Conservation (phyloP, 2,113 vertebrate genomes). For the Glaucomys volans region DNA sequence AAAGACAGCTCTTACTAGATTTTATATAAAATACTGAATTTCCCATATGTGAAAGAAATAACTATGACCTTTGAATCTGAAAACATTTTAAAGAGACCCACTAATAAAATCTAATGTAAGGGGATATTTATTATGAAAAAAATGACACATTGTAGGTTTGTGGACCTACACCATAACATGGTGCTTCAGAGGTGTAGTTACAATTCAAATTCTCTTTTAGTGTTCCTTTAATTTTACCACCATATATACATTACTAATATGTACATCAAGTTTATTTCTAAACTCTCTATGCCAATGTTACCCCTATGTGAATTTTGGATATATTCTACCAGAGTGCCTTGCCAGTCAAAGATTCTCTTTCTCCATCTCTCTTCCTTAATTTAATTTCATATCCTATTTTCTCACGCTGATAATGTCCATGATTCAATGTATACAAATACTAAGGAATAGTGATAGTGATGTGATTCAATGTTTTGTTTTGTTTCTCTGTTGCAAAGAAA, state of each 20-base stretch:
- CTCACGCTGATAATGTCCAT: neutral
- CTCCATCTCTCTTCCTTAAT: neutral
- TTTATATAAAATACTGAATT: slow-evolving; percentile 25
- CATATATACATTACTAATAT: neutral
- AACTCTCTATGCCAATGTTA: neutral
- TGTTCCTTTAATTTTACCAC: neutral
- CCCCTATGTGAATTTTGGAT: neutral
- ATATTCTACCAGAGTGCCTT: neutral
- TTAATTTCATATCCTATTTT: neutral
- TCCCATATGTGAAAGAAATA: neutral
- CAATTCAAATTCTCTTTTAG: neutral
- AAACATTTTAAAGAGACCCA: slow-evolving; percentile 3
- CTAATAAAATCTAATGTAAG: neutral
- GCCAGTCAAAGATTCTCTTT: neutral
- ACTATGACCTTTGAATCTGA: neutral
- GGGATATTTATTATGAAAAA: neutral
- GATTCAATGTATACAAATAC: neutral
- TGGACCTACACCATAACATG: neutral
- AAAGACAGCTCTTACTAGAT: neutral
- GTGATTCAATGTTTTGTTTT: neutral
- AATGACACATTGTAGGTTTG: neutral
- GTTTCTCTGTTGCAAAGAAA: neutral
- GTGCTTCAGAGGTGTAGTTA: neutral
- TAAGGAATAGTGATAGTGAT: neutral
- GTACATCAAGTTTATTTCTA: neutral